A percentile compares a stretch with the other conserved stretches of the same genome.
Evolutionary conservation across 2,888 invertebrate species (phyloP).

Genomic region (Scaptomyza reducta): DNA sequence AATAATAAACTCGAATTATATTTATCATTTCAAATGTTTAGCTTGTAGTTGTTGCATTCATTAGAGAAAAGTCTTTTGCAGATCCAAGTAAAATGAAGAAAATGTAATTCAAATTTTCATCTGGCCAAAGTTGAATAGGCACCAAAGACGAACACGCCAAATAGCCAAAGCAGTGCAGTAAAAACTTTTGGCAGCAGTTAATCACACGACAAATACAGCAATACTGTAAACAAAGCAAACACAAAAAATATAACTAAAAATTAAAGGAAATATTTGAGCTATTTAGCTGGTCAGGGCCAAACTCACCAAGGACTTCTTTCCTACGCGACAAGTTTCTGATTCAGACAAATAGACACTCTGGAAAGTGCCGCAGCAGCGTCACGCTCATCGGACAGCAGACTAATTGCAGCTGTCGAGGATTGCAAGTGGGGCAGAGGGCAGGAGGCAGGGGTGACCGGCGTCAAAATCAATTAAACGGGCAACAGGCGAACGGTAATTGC

Average conservation of each 20-base stretch:
- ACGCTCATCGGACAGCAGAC: constrained; percentile 59
- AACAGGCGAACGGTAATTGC: constrained; percentile 78
- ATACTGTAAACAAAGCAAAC: constrained; percentile 26
- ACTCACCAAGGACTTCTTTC: constrained; percentile 28
- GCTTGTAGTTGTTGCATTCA: background rate
- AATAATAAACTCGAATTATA: background rate
- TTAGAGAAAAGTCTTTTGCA: background rate
- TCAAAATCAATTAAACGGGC: constrained; percentile 80
- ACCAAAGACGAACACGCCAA: constrained; percentile 6
- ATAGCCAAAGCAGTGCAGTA: constrained; percentile 27
- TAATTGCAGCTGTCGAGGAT: constrained; percentile 63
- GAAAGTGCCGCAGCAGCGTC: constrained; percentile 50
- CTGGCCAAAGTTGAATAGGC: constrained; percentile 23
- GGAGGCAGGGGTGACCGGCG: constrained; percentile 60
- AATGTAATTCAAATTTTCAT: constrained; percentile 25
- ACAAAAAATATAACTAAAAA: constrained; percentile 2
- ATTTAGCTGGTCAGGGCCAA: constrained; percentile 13
- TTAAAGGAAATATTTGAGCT: background rate
- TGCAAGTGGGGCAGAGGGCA: background rate
- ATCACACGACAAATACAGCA: constrained; percentile 63
- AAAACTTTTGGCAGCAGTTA: constrained; percentile 59
- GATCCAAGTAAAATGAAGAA: constrained; percentile 2
- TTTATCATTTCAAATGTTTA: background rate
- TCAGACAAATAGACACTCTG: background rate
- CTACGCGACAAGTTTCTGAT: background rate